These are phyloP conservation scores for Astropecten irregularis DNA, from an alignment of 53 echinoderm and acorn worm species.

Conservation along the genomic window DNA sequence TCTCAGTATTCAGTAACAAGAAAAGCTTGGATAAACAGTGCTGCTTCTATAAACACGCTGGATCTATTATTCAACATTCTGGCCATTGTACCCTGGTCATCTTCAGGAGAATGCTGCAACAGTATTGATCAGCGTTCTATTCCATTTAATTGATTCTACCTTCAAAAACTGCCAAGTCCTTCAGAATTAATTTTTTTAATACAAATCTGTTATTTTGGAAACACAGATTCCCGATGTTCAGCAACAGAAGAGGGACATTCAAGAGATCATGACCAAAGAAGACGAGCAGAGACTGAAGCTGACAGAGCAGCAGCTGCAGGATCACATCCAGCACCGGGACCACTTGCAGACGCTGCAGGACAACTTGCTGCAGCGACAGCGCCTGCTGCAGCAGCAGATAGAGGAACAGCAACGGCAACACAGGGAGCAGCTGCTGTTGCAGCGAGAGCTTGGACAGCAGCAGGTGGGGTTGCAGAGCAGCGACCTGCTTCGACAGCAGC, in stretches of 20 bases:
- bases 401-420: slow-evolving; percentile 28
- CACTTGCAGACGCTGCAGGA: slow-evolving; percentile 57
- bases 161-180: too few relatives aligned
- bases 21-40: too few relatives aligned
- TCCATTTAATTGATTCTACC: too few relatives aligned
- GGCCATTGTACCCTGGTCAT: too few relatives aligned
- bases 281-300: slow-evolving; percentile 62
- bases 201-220: too few relatives aligned
- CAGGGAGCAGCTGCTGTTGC: neutral
- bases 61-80: too few relatives aligned
- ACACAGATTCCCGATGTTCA: slow-evolving; percentile 49
- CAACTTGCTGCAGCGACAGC: slow-evolving; percentile 49
- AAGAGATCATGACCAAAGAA: slow-evolving; percentile 61
- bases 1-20: slow-evolving; percentile 31
- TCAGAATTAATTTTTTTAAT: too few relatives aligned
- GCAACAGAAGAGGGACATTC: slow-evolving; percentile 46
- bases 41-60: too few relatives aligned
- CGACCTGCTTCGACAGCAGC: neutral
- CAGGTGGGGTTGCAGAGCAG: neutral
- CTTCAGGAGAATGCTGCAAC: too few relatives aligned
- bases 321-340: slow-evolving; percentile 37
- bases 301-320: slow-evolving; percentile 49
- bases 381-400: slow-evolving; percentile 39
- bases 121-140: too few relatives aligned
- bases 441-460: slow-evolving; percentile 33